A percentile compares a stretch with the other conserved stretches of the same genome.
Conservation (phyloP, 2,113 vertebrate genomes). For the Scytalopus superciliaris region DNA sequence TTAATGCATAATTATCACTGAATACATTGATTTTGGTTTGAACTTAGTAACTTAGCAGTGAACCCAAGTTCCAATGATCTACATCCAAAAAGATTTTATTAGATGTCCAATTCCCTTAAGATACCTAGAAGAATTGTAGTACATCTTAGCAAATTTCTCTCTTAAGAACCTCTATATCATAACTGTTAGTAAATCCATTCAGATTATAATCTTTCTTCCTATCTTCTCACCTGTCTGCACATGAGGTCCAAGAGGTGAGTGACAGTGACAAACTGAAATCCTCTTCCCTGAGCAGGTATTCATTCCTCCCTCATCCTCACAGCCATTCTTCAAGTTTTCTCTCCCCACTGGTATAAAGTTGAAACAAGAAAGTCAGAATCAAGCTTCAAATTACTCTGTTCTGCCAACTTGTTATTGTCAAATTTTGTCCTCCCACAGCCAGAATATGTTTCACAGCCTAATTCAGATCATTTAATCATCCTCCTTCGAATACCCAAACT, state of each 20-base stretch:
- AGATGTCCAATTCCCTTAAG: background rate
- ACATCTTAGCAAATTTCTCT: background rate
- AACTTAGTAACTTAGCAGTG: background rate
- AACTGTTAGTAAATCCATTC: background rate
- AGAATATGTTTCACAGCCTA: background rate
- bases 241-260: background rate
- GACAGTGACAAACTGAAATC: background rate
- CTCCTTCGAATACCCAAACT: background rate
- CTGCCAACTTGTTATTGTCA: background rate
- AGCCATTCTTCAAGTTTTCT: background rate
- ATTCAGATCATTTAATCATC: background rate
- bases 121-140: background rate
- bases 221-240: background rate
- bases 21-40: constrained; percentile 26
- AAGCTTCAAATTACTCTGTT: background rate
- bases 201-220: background rate
- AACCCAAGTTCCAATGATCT: background rate
- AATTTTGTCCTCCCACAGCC: background rate
- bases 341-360: background rate
- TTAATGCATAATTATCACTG: background rate
- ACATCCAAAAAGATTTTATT: background rate
- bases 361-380: background rate
- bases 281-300: background rate
- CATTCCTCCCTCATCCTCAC: background rate
- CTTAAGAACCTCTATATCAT: background rate